Evolutionary conservation across 2,113 vertebrate genomes (phyloP).

Genomic region (Phasianus colchicus): DNA sequence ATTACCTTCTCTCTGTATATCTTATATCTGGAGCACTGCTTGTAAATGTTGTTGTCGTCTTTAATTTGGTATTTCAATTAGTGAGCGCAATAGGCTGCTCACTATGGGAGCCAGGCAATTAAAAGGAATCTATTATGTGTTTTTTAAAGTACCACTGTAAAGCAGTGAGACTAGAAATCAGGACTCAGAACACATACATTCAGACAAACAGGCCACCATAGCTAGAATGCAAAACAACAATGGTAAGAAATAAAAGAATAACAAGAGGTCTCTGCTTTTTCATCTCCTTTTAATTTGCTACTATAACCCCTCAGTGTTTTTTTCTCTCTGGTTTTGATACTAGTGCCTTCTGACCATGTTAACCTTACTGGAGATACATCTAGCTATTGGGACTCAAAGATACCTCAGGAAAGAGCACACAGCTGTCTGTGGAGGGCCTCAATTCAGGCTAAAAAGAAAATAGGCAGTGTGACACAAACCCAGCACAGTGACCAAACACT

Average conservation of each 20-base stretch:
- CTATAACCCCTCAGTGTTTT: not conserved
- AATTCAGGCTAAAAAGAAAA: conserved; percentile 7
- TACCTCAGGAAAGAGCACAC: not conserved
- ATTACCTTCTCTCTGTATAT: not conserved
- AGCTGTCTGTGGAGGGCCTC: not conserved
- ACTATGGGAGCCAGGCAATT: not conserved
- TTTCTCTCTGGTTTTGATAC: not conserved
- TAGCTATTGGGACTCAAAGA: conserved; percentile 15
- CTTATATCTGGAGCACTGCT: not conserved
- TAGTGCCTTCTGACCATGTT: not conserved
- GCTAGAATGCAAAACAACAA: not conserved
- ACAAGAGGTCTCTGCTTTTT: not conserved
- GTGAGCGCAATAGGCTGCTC: not conserved
- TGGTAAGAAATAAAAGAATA: not conserved
- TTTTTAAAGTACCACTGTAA: not conserved
- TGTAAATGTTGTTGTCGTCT: not conserved
- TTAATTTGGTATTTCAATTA: not conserved
- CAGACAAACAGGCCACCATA: not conserved
- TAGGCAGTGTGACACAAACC: not conserved
- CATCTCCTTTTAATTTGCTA: not conserved
- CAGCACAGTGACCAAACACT: not conserved
- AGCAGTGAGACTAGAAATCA: not conserved
- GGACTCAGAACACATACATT: not conserved
- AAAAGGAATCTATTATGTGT: not conserved
- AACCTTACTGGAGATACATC: not conserved